Base-by-base conservation (phyloP, 2,113 vertebrate genomes). In the Rhagologus leucostigma region DNA sequence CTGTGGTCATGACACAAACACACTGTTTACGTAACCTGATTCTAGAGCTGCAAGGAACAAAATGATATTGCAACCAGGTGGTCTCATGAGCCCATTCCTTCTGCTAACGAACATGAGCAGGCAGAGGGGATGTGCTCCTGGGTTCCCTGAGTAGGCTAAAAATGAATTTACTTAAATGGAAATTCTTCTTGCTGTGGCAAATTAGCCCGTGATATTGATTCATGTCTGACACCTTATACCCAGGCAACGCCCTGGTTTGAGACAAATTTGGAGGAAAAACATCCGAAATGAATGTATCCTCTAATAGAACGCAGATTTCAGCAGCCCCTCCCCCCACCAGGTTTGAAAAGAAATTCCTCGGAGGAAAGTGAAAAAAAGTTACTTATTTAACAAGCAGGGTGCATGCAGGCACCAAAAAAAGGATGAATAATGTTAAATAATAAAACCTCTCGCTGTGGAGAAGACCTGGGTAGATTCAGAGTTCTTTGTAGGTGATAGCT, bases 61-160 rank as follows among this genome's bases (percentile, higher is more conserved):
- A 70, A 11, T 53, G 1, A 11, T 49, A 12, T 10, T 44, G 30
- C 30, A 52, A 29, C 37, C 41, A 19, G 22, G 44, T 90, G 26
- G 18, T n/a, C 35, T 68, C 65, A n/a, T 0, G 0, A 86, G 26
- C 35, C 55, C 1, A 0, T 33, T 39, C 29, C 52, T 49, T 42
- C 26, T 49, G 7, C 76, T 53, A 62, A 42, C 0, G 0, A 4
- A n/a, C 19, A 50, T 0, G 0, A 49, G 26, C 10, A 7, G 20
- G 44, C 7, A 32, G 44, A 68, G 39, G 0, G 1, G 47, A 39
- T 20, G 60, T 1, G 2, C 21, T 89, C 56, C 41, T 49, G 52
- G 26, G 23, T 16, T 37, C 57, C 47, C n/a, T 12, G 16, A n/a
- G n/a, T 3, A 35, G 39, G 19, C 22, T 81, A 63, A 69, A 88